Evolutionary conservation across 1,140 invertebrate species (phyloP), one percentile per base, ranked within the genome.

Genomic region (Phortica variegata): DNA sequence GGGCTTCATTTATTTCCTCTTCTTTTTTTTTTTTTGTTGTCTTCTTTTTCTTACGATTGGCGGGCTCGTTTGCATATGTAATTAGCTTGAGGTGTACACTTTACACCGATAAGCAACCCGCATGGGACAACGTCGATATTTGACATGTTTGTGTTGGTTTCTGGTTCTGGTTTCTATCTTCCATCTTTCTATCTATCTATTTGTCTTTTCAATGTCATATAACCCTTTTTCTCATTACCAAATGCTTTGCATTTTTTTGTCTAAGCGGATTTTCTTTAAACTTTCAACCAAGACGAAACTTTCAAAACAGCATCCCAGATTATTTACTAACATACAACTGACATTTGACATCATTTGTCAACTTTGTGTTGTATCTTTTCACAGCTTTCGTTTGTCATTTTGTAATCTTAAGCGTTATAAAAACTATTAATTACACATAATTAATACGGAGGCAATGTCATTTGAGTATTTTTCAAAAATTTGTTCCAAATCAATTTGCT

Each of bases 61-160:
- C 23, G 5, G 5, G 47, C 63, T 68, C 66, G 65, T 68, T 68
- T 68, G 63, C 63, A 69, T 68, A 68, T 54, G 55, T 69, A 68
- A 68, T 68, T 68, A 68, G 56, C 49, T 68, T 56, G 65, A 60
- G 60, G n/a, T n/a, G n/a, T n/a, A 63, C 63, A 58, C 60, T 53
- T 66, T 63, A 68, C 62, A 68, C 61, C 62, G 56, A 60, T 55
- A n/a, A n/a, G n/a, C n/a, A n/a, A n/a, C 10, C 10, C 10, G 5
- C 23, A 26, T 26, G 23, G 23, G 23, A 26, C 23, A 26, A 26
- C 5, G 63, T 57, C 63, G 63, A 69, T 60, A 68, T 68, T 68
- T 68, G 65, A 68, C 63, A 68, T 68, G 54, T 60, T 69, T 69
- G 63, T 63, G 60, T 63, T 60, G 63, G 57, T 63, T 62, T 63